These are phyloP conservation scores for Oceanodroma leucorhoa DNA, from an alignment of 2,797 vertebrate species.

Conservation along the genomic window DNA sequence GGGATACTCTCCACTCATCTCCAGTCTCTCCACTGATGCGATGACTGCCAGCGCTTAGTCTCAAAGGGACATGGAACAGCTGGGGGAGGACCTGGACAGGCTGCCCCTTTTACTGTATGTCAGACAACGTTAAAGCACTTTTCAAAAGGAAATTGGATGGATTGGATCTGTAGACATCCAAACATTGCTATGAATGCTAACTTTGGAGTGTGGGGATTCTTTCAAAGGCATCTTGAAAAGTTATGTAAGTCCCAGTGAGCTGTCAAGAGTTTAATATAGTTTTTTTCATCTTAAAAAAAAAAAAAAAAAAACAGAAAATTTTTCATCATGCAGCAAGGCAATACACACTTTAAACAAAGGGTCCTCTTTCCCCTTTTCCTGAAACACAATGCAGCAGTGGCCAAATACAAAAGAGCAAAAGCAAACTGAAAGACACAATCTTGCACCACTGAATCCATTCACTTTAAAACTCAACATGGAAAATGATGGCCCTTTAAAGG, in stretches of 20 bases:
- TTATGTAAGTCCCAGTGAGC: background rate
- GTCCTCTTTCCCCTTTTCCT: background rate
- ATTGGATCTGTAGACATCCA: background rate
- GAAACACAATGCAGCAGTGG: background rate
- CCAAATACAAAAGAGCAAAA: background rate
- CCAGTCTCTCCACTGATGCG: background rate
- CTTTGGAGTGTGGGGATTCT: background rate
- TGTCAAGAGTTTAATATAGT: background rate
- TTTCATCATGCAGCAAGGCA: background rate
- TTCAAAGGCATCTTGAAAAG: conserved; percentile 3
- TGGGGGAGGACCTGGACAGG: background rate
- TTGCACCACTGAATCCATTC: background rate
- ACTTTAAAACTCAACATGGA: background rate
- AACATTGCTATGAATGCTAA: background rate
- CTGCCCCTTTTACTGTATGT: background rate
- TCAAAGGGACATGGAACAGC: background rate
- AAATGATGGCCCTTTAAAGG: background rate
- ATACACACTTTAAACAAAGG: background rate
- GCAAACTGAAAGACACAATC: background rate
- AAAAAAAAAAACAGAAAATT: background rate
- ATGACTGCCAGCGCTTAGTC: conserved; percentile 7
- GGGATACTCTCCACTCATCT: background rate
- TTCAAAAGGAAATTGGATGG: background rate
- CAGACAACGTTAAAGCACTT: background rate
- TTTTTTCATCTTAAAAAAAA: background rate